These are phyloP conservation scores for Mungos mungo DNA, from an alignment of 2,113 vertebrate species.

Conservation along the genomic window DNA sequence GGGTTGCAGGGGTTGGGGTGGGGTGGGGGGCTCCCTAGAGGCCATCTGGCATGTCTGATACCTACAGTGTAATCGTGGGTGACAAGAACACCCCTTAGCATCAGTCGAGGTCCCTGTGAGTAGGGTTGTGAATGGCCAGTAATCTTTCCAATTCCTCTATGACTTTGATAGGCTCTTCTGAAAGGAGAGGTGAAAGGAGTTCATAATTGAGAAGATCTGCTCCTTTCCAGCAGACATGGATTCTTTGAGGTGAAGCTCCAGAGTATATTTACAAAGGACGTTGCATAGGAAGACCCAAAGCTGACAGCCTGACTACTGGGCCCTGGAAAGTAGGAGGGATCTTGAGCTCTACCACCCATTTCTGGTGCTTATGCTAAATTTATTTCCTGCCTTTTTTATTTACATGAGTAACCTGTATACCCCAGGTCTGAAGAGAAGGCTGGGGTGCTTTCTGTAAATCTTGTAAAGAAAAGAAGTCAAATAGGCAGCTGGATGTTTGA, in stretches of 20 bases:
- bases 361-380: neutral
- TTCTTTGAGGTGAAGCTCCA: neutral
- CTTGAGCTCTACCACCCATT: neutral
- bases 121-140: neutral
- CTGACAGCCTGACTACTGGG: neutral
- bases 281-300: neutral
- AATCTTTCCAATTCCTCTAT: neutral
- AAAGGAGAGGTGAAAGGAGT: neutral
- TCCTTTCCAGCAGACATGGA: neutral
- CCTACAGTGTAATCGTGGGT: neutral
- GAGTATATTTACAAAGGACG: neutral
- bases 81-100: neutral
- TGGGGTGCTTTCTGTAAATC: neutral
- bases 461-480: neutral
- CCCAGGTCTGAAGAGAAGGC: neutral
- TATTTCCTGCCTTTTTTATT: neutral
- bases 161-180: neutral
- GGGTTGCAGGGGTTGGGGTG: rapidly evolving
- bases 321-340: neutral
- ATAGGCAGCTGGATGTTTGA: neutral
- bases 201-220: neutral
- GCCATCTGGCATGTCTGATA: neutral
- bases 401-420: neutral
- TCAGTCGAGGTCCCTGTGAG: neutral
- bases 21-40: neutral